Evolutionary conservation across 2,797 vertebrate genomes (phyloP), one percentile per base, ranked within the genome.

Genomic region (Tenualosa thibaudeaui): DNA sequence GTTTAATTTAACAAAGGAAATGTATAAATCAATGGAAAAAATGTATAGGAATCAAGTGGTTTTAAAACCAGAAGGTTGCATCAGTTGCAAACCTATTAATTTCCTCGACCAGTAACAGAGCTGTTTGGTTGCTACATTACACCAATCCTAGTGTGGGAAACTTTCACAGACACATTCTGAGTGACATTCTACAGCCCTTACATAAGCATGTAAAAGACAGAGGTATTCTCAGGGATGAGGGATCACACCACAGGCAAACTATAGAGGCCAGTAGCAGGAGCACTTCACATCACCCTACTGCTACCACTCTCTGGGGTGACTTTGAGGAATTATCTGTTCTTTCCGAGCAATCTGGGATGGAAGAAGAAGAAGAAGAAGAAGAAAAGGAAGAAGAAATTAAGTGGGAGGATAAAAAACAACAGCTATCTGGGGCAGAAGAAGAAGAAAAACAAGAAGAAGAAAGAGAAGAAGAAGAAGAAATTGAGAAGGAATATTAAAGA

Each of bases 321-420:
- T 75, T 40, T 75, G 68, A 78, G 37, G 71, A 78, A 78, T 78
- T 46, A 78, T 78, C 71, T 78, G 71, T 78, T 85, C 56, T 54
- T 88, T 53, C 78, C 75, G 22, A 86, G 86, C 81, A 88, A 84
- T 86, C 85, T 49, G 19, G 31, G 31, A 15, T 51, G 10, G 54
- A 19, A 56, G 10, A 40, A 37, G 31, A 40, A 71, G 31, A 15
- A 24, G 24, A 26, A 26, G 26, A 37, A 51, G 50, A 51, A 26
- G 62, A 60, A n/a, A 7, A 65, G 17, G 53, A 56, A 56, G 19
- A 56, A 19, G 15, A 31, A 26, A 31, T 3, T 13, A 22, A 54
- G 54, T 19, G 50, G 10, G 54, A 1, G 19, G 17, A 1, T 5
- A 19, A 56, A 22, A 56, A 56, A 43, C 71, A 8, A 46, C 50